Conservation (phyloP, 1,140 invertebrate genomes). For the Bicyclus anynana region DNA sequence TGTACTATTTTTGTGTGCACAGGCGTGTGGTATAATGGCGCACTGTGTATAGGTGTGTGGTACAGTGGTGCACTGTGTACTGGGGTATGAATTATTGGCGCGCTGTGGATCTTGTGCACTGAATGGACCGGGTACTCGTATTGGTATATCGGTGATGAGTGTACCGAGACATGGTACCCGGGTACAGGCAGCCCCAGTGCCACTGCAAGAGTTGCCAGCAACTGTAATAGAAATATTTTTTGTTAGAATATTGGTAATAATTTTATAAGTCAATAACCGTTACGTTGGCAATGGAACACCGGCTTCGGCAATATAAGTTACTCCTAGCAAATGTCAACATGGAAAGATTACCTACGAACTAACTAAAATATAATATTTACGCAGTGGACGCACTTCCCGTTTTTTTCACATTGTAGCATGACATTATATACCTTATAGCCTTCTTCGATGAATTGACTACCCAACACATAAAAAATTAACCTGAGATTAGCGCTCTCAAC, state of each 20-base stretch:
- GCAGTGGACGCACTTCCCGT: too few relatives aligned
- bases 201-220: constrained; percentile 1
- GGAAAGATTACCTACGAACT: too few relatives aligned
- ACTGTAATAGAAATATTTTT: neutral
- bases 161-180: constrained; percentile 18
- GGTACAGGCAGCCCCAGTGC: constrained; percentile 13
- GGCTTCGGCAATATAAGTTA: too few relatives aligned
- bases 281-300: too few relatives aligned
- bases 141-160: constrained; percentile 8
- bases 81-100: neutral
- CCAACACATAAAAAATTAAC: too few relatives aligned
- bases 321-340: too few relatives aligned
- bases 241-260: neutral
- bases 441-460: too few relatives aligned
- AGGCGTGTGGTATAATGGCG: neutral
- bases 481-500: too few relatives aligned
- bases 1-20: constrained; percentile 2
- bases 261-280: too few relatives aligned
- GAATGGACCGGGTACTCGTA: neutral
- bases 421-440: too few relatives aligned
- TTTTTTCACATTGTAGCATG: too few relatives aligned
- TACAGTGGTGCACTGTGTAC: neutral
- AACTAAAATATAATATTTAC: too few relatives aligned
- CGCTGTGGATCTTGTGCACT: neutral
- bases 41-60: neutral